Evolutionary conservation across 2,888 invertebrate species (phyloP), one percentile per base, ranked within the genome.

Genomic region (Molorchus minor): DNA sequence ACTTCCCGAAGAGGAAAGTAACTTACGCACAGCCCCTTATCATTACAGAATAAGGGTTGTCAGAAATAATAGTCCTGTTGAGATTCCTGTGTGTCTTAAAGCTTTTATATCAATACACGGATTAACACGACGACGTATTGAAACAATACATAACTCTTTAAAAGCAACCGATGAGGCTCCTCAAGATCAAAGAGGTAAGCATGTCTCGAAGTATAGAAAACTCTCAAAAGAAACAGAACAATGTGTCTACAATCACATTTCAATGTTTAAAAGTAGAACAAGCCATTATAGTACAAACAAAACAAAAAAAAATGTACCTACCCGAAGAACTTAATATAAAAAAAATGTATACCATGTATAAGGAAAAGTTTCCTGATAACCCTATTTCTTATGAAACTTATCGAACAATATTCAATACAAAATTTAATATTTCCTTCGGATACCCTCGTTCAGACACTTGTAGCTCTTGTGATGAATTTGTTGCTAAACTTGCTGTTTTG

Each of bases 371-470:
- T 49, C 17, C 44, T 16, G 54, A 25, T 29, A 47, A 35, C 7
- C 41, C 12, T 13, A 29, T 62, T 30, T 65, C 55, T n/a, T 59
- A 62, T 52, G 59, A 62, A 57, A 52, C 54, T 8, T 65, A 62
- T 38, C 8, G 60, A 44, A 19, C 35, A 13, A 58, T 53, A 40
- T 65, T 62, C 51, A 49, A 45, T 15, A 60, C 33, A 19, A 44
- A 65, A 13, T 62, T 65, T 40, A 65, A 58, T 44, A 56, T 63
- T 16, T 47, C 55, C 12, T 65, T 63, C 46, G 62, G 61, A 8
- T 63, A 62, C 43, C 56, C 58, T 17, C 52, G 62, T 10, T 60
- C 45, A 13, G 55, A 57, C 21, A 62, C 62, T 10, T 62, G 60
- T 35, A 60, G 54, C 29, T 41, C 19, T 12, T 65, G 58, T 33